phyloP scores from a whole-genome alignment of 2,113 vertebrate genomes.

The Zeus faber region DNA sequence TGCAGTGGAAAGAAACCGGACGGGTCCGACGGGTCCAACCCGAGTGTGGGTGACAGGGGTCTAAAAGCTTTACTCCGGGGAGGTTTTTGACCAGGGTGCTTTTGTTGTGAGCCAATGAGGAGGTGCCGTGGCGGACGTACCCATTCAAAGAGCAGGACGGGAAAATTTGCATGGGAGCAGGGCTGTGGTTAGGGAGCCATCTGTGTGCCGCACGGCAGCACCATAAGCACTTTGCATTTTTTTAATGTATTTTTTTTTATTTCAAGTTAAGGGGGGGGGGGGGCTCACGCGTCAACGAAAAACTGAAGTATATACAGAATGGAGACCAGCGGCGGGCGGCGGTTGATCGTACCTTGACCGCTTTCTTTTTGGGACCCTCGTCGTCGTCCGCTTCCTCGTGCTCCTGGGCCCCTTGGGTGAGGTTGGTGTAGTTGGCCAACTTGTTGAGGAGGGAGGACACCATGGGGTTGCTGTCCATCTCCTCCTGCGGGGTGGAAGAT shows the following conservation, averaged over 20 bases:
- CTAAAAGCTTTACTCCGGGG: too few species aligned
- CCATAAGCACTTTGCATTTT: conserved; percentile 13
- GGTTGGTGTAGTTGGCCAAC: conserved; percentile 94
- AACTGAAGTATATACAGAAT: too few species aligned
- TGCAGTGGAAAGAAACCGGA: too few species aligned
- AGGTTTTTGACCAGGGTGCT: too few species aligned
- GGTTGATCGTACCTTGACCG: conserved; percentile 61
- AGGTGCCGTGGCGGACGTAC: conserved; percentile 20
- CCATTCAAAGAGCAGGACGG: conserved; percentile 22
- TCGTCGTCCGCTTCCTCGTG: conserved; percentile 88
- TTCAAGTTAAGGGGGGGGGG: not conserved
- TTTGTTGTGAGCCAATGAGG: conserved; percentile 24
- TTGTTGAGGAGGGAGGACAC: conserved; percentile 95
- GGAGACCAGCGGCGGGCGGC: not conserved
- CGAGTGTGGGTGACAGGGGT: too few species aligned
- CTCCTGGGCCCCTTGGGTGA: conserved; percentile 93
- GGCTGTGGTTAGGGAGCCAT: conserved; percentile 42
- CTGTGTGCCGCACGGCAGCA: conserved; percentile 19
- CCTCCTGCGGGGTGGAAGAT: conserved; percentile 81
- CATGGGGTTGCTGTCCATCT: conserved; percentile 99
- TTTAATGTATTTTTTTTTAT: not conserved
- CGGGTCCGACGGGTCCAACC: too few species aligned
- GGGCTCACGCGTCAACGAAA: too few species aligned
- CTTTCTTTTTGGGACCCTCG: conserved; percentile 82
- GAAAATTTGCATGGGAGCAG: conserved; percentile 31